Base-by-base conservation (phyloP, 2,888 invertebrate genomes). In the Temnothorax ravouxi region DNA sequence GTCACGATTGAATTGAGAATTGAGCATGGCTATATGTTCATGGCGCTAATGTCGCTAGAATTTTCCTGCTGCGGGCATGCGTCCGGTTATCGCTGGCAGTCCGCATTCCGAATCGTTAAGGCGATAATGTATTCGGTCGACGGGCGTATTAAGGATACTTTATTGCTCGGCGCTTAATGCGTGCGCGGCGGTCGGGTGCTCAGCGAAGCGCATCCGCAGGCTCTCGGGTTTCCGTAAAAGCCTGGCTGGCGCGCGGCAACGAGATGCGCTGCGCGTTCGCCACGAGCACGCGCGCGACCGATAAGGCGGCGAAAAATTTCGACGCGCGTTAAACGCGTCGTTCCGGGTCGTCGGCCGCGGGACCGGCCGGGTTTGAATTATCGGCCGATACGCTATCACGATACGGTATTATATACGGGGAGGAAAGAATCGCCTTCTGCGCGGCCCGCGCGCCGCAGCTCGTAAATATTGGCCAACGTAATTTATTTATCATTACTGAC, bases 101-200 rank as follows among this genome's bases (percentile, higher is more conserved):
- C 86, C 87, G 89, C 89, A 91, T 92, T 88, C 88, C 91, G 84
- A 90, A 92, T 91, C 90, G 90, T 88, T 89, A 88, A 90, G 84
- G 89, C 91, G 91, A 92, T 93, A 91, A 92, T 92, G 87, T 90
- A 90, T 92, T 90, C 90, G 91, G 91, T 91, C 90, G 88, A 88
- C 88, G 90, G 87, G 89, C 89, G 87, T 88, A 92, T 92, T 92
- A 91, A 92, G 88, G 90, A 92, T 91, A 90, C 87, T 92, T 92
- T 92, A 93, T 92, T 87, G 90, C 89, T 75, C 18, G 61, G 82
- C 79, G 82, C 76, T 86, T 84, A 83, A 88, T 83, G 84, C 81
- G 52, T 81, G 80, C 64, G 74, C 44, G 72, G 72, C 79, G 71
- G 34, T 59, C n/a, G 67, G 66, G 0, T 83, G 88, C 66, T 76